Percentiles rank a stretch among this genome's conserved stretches.
phyloP scores from a whole-genome alignment of 2,113 vertebrate species.

The Varanus komodoensis region DNA sequence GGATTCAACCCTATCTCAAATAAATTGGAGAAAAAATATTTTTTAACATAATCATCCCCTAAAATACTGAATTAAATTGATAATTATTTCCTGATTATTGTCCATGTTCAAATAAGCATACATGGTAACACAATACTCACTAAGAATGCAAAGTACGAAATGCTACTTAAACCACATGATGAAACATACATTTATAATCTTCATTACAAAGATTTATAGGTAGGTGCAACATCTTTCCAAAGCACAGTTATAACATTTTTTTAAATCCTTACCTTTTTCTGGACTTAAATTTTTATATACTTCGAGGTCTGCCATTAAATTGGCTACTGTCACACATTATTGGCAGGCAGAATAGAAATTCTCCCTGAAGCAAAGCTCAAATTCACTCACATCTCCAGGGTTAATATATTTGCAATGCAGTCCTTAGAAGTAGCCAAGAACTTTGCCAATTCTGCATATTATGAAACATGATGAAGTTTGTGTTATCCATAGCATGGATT shows the following conservation, averaged over 20 bases:
- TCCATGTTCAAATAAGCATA: background rate
- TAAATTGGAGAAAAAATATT: background rate
- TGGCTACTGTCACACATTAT: conserved; percentile 73
- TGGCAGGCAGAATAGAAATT: conserved; percentile 65
- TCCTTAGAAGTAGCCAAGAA: conserved; percentile 49
- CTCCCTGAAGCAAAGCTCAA: conserved; percentile 65
- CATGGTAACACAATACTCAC: conserved; percentile 10
- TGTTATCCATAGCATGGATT: conserved; percentile 25
- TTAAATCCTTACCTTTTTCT: conserved; percentile 88
- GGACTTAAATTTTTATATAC: conserved; percentile 92
- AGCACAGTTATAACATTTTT: conserved; percentile 38
- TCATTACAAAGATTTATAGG: conserved; percentile 31
- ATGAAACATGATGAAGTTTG: background rate
- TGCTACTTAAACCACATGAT: conserved; percentile 30
- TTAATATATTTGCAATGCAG: conserved; percentile 52
- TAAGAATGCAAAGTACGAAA: conserved; percentile 14
- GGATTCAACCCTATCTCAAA: conserved; percentile 28
- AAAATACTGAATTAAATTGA: background rate
- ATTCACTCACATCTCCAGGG: conserved; percentile 58
- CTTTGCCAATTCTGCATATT: conserved; percentile 35
- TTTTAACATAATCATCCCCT: background rate
- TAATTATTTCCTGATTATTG: background rate
- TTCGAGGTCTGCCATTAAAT: conserved; percentile 95
- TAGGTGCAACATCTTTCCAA: background rate
- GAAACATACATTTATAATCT: conserved; percentile 4